Conservation (phyloP, 64 coral and sea anemone species). For the Montipora sp. region DNA sequence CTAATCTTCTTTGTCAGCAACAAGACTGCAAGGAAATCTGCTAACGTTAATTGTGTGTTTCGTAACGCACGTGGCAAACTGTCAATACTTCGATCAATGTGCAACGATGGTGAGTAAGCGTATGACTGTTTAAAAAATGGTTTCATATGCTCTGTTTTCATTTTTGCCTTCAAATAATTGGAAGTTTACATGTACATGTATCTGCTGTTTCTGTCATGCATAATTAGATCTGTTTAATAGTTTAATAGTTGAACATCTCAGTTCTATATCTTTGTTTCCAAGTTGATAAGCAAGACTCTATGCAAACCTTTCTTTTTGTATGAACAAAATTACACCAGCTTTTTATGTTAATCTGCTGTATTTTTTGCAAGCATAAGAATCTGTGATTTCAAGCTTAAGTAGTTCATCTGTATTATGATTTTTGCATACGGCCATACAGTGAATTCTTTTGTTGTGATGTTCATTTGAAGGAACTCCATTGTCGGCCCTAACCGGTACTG, state of each 20-base stretch:
- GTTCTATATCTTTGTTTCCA: not conserved
- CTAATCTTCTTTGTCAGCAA: not conserved
- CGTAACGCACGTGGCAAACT: not conserved
- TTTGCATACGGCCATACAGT: not conserved
- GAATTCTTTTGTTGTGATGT: constrained; percentile 1
- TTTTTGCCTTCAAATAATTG: not conserved
- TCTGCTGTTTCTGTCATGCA: not conserved
- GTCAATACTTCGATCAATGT: constrained; percentile 12
- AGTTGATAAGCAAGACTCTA: not conserved
- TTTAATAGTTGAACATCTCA: constrained; percentile 10
- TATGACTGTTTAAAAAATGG: not conserved
- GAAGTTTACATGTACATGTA: not conserved
- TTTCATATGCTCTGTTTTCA: not conserved
- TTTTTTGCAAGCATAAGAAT: not conserved
- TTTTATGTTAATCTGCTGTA: constrained; percentile 8
- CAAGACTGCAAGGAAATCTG: not conserved
- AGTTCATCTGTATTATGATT: not conserved
- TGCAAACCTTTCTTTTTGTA: not conserved
- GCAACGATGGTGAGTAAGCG: constrained; percentile 10
- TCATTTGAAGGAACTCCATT: not conserved
- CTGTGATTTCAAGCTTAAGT: not conserved
- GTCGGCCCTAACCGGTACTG: too few species aligned
- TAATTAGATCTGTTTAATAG: not conserved
- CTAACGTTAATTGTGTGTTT: not conserved
- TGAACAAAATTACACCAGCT: constrained; percentile 5